These are phyloP conservation scores for Bombus picipes DNA, from an alignment of 1,140 invertebrate genomes.

Conservation along the genomic window DNA sequence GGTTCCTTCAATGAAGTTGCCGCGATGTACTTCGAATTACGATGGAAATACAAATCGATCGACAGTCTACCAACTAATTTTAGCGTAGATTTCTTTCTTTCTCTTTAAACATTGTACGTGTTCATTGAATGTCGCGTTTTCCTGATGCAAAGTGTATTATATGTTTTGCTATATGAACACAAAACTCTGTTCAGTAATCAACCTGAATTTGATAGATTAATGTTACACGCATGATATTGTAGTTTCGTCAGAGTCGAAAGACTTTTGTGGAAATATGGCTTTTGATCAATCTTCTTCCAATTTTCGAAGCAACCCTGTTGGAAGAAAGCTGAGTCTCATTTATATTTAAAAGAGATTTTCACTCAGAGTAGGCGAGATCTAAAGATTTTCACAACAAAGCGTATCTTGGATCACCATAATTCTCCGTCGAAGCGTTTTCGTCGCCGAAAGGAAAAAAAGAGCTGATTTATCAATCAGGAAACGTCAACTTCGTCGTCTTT, in stretches of 20 bases:
- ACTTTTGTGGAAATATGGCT: not conserved
- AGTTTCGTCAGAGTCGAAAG: too few species aligned
- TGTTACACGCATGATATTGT: not conserved
- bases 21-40: not conserved
- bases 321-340: not conserved
- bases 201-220: not conserved
- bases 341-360: conserved; percentile 1
- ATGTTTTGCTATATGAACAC: not conserved
- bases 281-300: not conserved
- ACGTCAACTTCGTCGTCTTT: too few species aligned
- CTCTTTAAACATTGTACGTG: too few species aligned
- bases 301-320: not conserved
- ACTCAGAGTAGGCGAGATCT: too few species aligned
- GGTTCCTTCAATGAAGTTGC: not conserved
- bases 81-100: not conserved
- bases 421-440: not conserved
- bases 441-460: not conserved
- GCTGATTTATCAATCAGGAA: too few species aligned
- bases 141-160: too few species aligned
- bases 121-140: too few species aligned
- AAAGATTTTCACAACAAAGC: conserved; percentile 18
- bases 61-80: not conserved
- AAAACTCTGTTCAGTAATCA: not conserved
- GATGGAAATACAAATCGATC: conserved; percentile 5
- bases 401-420: conserved; percentile 15